Evolutionary conservation across 2,888 invertebrate genomes (phyloP).

Genomic region (Dione vanillae): DNA sequence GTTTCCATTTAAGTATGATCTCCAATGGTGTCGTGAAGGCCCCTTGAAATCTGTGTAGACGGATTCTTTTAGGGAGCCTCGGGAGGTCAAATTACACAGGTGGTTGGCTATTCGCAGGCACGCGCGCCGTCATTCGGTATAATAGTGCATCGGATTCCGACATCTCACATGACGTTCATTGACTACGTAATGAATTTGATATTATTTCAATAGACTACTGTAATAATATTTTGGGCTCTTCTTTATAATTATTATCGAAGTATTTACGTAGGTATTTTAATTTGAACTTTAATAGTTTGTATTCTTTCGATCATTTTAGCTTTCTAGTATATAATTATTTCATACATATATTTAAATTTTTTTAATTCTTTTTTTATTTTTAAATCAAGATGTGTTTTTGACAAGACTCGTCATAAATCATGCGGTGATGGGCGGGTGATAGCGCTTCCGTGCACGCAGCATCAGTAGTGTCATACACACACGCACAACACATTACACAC

Average conservation of each 20-base stretch:
- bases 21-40: constrained; percentile 54
- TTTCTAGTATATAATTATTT: background rate
- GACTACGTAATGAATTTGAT: constrained; percentile 73
- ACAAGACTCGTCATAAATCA: constrained; percentile 74
- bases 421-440: constrained; percentile 71
- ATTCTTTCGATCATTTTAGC: background rate
- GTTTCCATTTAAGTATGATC: constrained; percentile 72
- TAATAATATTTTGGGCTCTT: constrained; percentile 57
- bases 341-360: background rate
- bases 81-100: constrained; percentile 53
- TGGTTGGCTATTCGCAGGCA: constrained; percentile 64
- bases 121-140: constrained; percentile 81
- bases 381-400: constrained; percentile 57
- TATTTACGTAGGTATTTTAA: background rate
- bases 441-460: constrained; percentile 65
- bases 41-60: constrained; percentile 51
- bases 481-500: constrained; percentile 47
- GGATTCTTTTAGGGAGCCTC: constrained; percentile 50
- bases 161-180: constrained; percentile 68
- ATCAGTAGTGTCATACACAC: constrained; percentile 44
- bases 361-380: constrained; percentile 24
- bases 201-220: constrained; percentile 65
- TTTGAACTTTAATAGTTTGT: background rate
- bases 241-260: background rate
- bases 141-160: constrained; percentile 72